Percentiles rank a stretch among this genome's conserved stretches.
phyloP scores from a whole-genome alignment of 2,797 vertebrate species.

The Rhinatrema bivittatum region DNA sequence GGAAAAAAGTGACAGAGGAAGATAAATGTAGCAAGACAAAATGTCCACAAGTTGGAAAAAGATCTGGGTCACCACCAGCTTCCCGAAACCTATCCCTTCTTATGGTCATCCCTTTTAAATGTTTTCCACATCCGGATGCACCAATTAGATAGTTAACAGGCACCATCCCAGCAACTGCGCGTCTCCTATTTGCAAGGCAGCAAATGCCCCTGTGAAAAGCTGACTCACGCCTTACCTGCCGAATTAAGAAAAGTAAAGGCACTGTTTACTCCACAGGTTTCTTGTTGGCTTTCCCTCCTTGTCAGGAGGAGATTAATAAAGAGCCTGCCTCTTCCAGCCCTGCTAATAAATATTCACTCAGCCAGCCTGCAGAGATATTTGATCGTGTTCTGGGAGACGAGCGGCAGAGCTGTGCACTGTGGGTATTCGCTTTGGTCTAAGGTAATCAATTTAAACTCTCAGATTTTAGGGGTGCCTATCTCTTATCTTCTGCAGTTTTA shows the following conservation, averaged over 20 bases:
- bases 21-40: too few species aligned
- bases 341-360: constrained; percentile 32
- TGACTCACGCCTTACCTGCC: constrained; percentile 27
- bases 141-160: too few species aligned
- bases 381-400: constrained; percentile 15
- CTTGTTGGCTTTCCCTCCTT: constrained; percentile 21
- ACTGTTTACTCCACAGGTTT: constrained; percentile 19
- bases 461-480: constrained; percentile 1
- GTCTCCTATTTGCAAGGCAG: too few species aligned
- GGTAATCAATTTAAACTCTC: constrained; percentile 12
- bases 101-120: too few species aligned
- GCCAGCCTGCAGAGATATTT: constrained; percentile 14
- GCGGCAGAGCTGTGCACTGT: constrained; percentile 11
- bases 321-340: constrained; percentile 18
- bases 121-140: too few species aligned
- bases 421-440: constrained; percentile 4
- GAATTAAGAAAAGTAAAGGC: constrained; percentile 27
- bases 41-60: too few species aligned
- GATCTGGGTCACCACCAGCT: too few species aligned
- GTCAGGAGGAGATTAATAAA: constrained; percentile 31
- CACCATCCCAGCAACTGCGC: too few species aligned
- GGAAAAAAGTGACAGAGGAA: too few species aligned
- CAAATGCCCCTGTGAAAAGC: constrained; percentile 20
- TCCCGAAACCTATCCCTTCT: too few species aligned
- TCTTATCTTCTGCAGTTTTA: constrained; percentile 3